A percentile compares a stretch with the other conserved stretches of the same genome.
phyloP scores from a whole-genome alignment of 2,888 invertebrate genomes.

The Myopa tessellatipennis region DNA sequence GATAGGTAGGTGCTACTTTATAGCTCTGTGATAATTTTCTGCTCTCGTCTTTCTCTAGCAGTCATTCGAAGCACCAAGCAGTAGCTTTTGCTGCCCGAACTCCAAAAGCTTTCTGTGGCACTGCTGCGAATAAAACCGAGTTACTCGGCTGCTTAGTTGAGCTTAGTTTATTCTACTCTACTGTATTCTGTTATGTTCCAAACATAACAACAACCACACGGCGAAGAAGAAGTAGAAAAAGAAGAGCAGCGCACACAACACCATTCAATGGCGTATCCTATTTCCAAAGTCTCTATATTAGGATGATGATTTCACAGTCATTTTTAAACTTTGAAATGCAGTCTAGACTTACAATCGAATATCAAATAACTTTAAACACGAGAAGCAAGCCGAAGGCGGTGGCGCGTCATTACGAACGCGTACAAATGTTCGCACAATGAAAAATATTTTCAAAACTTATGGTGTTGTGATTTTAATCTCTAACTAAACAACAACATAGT shows the following conservation, averaged over 20 bases:
- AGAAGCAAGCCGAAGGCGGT: conserved; percentile 33
- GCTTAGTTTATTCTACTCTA: conserved; percentile 3
- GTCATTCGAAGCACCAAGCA: background rate
- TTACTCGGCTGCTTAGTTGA: conserved; percentile 8
- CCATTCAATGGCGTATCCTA: conserved; percentile 43
- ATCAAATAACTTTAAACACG: conserved; percentile 53
- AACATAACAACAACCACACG: background rate
- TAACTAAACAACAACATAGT: no score
- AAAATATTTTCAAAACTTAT: background rate
- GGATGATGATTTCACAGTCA: conserved; percentile 48
- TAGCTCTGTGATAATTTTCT: background rate
- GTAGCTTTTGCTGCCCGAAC: conserved; percentile 10
- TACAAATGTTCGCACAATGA: background rate
- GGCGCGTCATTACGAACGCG: conserved; percentile 17
- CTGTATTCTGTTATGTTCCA: background rate
- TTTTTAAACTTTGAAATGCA: conserved; percentile 56
- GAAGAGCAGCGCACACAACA: background rate
- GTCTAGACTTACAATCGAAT: conserved; percentile 59
- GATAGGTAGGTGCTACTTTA: background rate
- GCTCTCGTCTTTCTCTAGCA: background rate
- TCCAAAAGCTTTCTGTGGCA: background rate
- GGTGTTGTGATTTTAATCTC: background rate
- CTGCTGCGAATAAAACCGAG: background rate
- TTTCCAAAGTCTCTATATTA: conserved; percentile 49
- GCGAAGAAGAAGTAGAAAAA: background rate